phyloP scores from a whole-genome alignment of 2,888 invertebrate species.

The Eupithecia insigniata region DNA sequence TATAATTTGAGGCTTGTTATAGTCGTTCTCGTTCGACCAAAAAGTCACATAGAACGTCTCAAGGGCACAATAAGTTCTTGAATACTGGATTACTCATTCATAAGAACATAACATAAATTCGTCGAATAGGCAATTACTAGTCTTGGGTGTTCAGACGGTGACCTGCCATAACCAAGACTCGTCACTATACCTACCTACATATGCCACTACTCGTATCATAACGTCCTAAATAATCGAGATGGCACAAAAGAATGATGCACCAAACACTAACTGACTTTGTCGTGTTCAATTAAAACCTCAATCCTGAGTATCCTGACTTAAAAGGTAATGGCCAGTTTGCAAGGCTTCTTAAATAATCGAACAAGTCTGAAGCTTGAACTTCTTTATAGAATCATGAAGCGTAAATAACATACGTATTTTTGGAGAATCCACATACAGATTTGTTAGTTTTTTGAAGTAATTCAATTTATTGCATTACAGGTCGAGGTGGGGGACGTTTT shows the following conservation, averaged over 20 bases:
- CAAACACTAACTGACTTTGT: not conserved
- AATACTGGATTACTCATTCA: slow-evolving; percentile 12
- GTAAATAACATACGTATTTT: not conserved
- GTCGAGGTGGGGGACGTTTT: slow-evolving; percentile 97
- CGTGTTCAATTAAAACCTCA: not conserved
- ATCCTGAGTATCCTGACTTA: not conserved
- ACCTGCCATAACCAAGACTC: not conserved
- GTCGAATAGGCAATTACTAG: slow-evolving; percentile 1
- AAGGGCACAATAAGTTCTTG: slow-evolving; percentile 32
- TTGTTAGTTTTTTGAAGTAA: slow-evolving; percentile 38
- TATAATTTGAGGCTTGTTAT: slow-evolving; percentile 23
- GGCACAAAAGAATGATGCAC: not conserved
- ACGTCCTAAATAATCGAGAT: no score
- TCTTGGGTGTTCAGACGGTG: not conserved
- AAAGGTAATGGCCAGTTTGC: not conserved
- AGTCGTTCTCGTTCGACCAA: slow-evolving; percentile 27
- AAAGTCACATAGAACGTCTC: slow-evolving; percentile 34
- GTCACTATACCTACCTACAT: no score
- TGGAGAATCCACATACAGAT: not conserved
- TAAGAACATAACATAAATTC: not conserved
- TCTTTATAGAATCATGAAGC: not conserved
- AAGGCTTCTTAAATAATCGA: slow-evolving; percentile 21
- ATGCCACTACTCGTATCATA: no score
- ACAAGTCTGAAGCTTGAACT: slow-evolving; percentile 7
- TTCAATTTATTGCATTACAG: slow-evolving; percentile 84